These are phyloP conservation scores for Dynastes grantii DNA, from an alignment of 2,888 invertebrate species.

Conservation along the genomic window DNA sequence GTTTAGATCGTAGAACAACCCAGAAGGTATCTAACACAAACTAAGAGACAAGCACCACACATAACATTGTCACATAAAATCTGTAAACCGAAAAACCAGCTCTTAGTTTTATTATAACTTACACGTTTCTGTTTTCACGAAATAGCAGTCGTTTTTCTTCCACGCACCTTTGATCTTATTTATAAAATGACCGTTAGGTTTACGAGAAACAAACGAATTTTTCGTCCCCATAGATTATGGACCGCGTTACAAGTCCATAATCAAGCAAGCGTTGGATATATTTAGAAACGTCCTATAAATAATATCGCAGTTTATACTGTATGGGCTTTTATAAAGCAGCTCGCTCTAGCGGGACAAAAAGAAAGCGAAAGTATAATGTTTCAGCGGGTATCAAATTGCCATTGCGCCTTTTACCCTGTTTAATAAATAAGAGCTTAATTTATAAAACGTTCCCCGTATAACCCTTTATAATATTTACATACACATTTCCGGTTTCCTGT, in stretches of 20 bases:
- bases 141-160: background rate
- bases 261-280: constrained; percentile 4
- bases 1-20: too few species aligned
- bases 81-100: constrained; percentile 1
- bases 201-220: constrained; percentile 2
- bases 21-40: too few species aligned
- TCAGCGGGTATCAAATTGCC: constrained; percentile 10
- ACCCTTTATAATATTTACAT: constrained; percentile 36
- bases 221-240: constrained; percentile 11
- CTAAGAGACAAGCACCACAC: too few species aligned
- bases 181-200: background rate
- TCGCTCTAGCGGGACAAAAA: background rate
- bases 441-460: constrained; percentile 19
- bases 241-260: constrained; percentile 2
- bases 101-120: constrained; percentile 4
- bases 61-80: constrained; percentile 10
- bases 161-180: constrained; percentile 13
- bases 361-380: background rate
- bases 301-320: constrained; percentile 16
- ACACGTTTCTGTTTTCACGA: background rate
- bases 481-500: constrained; percentile 37
- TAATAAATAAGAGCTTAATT: constrained; percentile 39
- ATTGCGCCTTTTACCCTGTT: constrained; percentile 22
- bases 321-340: background rate
- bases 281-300: constrained; percentile 13